These are phyloP conservation scores for Tauraco erythrolophus DNA, from an alignment of 2,113 vertebrate species.

Conservation along the genomic window DNA sequence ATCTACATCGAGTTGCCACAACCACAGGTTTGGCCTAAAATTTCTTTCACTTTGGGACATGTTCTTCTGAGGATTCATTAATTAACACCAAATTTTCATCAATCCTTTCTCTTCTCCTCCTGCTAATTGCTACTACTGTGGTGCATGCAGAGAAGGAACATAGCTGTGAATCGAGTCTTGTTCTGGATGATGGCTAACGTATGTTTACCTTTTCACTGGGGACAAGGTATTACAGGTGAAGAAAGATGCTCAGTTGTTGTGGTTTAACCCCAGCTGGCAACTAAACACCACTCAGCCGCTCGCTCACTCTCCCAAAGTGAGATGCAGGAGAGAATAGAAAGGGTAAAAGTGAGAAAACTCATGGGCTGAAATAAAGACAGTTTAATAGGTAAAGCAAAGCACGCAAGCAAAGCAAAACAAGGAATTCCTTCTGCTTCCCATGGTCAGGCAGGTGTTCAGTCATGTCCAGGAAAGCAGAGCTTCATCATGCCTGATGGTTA, in stretches of 20 bases:
- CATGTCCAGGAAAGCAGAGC: too few relatives aligned
- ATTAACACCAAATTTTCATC: constrained; percentile 28
- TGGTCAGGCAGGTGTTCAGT: too few relatives aligned
- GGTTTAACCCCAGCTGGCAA: too few relatives aligned
- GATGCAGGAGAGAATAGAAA: too few relatives aligned
- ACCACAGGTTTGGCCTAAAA: constrained; percentile 1
- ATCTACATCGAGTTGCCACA: neutral
- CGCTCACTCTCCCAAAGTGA: too few relatives aligned
- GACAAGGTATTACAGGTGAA: neutral
- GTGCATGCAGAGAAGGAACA: neutral
- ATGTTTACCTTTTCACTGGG: neutral
- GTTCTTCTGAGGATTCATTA: neutral
- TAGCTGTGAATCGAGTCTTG: neutral
- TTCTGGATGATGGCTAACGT: accelerated
- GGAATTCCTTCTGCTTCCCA: too few relatives aligned
- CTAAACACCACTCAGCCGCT: too few relatives aligned
- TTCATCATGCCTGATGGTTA: too few relatives aligned
- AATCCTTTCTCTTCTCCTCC: neutral
- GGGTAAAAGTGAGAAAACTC: too few relatives aligned
- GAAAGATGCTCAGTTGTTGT: neutral
- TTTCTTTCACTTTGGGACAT: neutral
- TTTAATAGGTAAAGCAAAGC: too few relatives aligned
- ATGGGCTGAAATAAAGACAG: too few relatives aligned
- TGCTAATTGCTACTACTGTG: neutral
- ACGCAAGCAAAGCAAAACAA: too few relatives aligned